phyloP scores from a whole-genome alignment of 2,113 vertebrate genomes.

The Brachypodius melanocephalos region DNA sequence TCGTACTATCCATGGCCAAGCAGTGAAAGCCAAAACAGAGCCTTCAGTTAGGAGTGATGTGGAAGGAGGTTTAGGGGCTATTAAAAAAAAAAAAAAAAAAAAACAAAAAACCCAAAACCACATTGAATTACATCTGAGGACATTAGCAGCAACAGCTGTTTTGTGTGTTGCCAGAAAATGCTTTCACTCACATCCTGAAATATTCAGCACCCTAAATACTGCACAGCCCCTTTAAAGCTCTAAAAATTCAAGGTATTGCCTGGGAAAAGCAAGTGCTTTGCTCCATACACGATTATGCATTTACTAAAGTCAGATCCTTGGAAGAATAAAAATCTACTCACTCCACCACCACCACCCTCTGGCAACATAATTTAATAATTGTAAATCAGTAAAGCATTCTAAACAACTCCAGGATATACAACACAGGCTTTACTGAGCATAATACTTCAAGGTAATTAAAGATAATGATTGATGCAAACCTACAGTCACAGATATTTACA shows the following conservation, averaged over 20 bases:
- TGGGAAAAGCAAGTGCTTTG: not conserved
- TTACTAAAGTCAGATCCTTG: not conserved
- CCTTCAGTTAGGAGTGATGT: not conserved
- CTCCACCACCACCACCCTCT: not conserved
- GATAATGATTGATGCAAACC: not conserved
- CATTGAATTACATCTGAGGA: not conserved
- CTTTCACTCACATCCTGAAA: not conserved
- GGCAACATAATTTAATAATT: not conserved
- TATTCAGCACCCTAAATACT: not conserved
- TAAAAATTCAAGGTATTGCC: not conserved
- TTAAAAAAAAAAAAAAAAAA: not conserved
- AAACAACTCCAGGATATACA: not conserved
- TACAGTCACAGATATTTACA: not conserved
- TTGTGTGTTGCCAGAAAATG: not conserved
- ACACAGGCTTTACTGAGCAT: not conserved
- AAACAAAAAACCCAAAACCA: too few relatives aligned
- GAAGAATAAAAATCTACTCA: not conserved
- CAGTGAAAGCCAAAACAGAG: not conserved
- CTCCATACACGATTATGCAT: not conserved
- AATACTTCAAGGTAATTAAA: not conserved
- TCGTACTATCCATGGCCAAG: not conserved
- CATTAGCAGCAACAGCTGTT: not conserved
- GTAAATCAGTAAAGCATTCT: conserved; percentile 1
- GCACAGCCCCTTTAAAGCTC: not conserved
- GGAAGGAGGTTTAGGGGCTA: not conserved